Base-by-base conservation (phyloP, 2,797 vertebrate genomes). In the Cossypha niveicapilla region DNA sequence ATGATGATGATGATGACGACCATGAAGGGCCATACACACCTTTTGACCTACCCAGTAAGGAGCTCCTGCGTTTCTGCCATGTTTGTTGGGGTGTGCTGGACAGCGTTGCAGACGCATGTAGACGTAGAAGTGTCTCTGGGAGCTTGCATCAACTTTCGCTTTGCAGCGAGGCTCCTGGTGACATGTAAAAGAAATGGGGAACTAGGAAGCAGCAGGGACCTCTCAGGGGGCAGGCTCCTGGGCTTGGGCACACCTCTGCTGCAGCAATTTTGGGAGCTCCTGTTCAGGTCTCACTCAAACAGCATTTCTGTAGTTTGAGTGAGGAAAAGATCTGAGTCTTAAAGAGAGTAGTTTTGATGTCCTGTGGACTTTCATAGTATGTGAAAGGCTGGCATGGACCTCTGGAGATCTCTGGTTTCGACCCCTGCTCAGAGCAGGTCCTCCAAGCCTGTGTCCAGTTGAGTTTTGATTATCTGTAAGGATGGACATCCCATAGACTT, bases 11-110 rank as follows among this genome's bases (percentile, higher is more conserved):
- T 25, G 98, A 98, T 1, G 98, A 98, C 0, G 98, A 98, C 3
- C 97, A 98, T 0, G 98, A 98, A 53, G 99, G 98, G 45, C 99
- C 99, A 0, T 98, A 98, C 70, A 98, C 99, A 1, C 99, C 99
- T 34, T 99, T 99, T 90, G 98, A 98, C 44, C 96, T 97, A 37
- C 99, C 99, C 83, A 97, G 99, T 99, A 99, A 98, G 98, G 85
- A 67, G 53, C 67, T 79, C 25, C 62, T 16, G 50, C 1, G 11
- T 86, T 81, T 87, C 27, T 53, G 35, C 68, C 67, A 58, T 77
- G 54, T 53, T 18, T 9, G 45, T 67, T 34, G 68, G 65, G 53
- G 22, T 90, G 3, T 71, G 60, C 48, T 51, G n/a, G 65, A 44
- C 54, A n/a, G 39, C 67, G 2, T 7, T 8, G 1, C 18, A 11